phyloP scores from a whole-genome alignment of 2,797 vertebrate genomes.

The Characodon lateralis region DNA sequence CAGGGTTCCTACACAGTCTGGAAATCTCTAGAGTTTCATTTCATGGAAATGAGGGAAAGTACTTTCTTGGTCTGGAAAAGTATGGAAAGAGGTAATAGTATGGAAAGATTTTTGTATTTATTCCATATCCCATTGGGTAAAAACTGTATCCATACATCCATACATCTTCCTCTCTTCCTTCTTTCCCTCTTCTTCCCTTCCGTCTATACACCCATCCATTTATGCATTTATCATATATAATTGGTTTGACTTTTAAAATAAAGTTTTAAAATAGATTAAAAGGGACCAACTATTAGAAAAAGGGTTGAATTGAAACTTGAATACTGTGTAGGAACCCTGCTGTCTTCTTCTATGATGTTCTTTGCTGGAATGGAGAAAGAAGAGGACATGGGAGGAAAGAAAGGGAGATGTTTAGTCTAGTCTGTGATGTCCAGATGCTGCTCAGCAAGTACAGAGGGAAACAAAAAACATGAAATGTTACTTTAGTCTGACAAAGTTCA shows the following conservation, averaged over 20 bases:
- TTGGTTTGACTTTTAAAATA: no score
- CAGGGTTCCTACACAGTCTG: conserved; percentile 5
- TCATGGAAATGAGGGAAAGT: not conserved
- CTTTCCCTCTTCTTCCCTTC: no score
- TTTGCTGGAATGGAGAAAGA: conserved; percentile 77
- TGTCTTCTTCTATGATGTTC: conserved; percentile 82
- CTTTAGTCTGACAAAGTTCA: conserved; percentile 36
- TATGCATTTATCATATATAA: no score
- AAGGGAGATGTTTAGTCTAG: conserved; percentile 40
- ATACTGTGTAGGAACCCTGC: not conserved
- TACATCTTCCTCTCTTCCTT: not conserved
- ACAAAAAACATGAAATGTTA: not conserved
- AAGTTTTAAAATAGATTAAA: not conserved
- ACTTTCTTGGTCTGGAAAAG: not conserved
- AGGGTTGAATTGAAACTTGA: not conserved
- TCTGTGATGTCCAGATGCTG: conserved; percentile 68
- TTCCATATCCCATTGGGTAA: not conserved
- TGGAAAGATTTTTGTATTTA: not conserved
- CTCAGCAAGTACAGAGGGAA: conserved; percentile 49
- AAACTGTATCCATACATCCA: not conserved
- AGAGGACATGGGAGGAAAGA: conserved; percentile 40
- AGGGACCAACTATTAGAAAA: not conserved
- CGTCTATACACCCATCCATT: not conserved
- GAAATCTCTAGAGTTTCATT: not conserved
- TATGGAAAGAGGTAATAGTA: not conserved